phyloP scores from a whole-genome alignment of 2,888 invertebrate species.

The Dynastes grantii region DNA sequence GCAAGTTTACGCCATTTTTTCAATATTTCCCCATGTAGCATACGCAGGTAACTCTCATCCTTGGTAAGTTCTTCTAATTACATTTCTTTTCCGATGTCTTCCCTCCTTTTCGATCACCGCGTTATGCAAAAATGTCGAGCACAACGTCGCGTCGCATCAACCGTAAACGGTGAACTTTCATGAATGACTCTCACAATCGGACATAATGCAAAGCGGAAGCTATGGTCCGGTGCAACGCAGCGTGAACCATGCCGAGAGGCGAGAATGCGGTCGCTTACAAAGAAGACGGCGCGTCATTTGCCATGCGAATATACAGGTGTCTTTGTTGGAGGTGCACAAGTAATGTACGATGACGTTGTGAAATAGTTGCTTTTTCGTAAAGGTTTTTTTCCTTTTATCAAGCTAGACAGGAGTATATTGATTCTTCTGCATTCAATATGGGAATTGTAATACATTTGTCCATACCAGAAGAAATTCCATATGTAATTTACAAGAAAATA shows the following conservation, averaged over 20 bases:
- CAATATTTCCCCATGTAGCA: too few relatives aligned
- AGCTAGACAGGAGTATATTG: too few relatives aligned
- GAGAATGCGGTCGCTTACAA: slow-evolving; percentile 19
- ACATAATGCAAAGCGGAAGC: slow-evolving; percentile 30
- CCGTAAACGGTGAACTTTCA: slow-evolving; percentile 30
- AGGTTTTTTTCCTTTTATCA: too few relatives aligned
- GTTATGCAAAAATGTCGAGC: slow-evolving; percentile 38
- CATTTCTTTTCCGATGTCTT: too few relatives aligned
- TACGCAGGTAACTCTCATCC: too few relatives aligned
- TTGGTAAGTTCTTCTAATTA: too few relatives aligned
- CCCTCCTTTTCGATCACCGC: too few relatives aligned
- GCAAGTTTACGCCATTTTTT: too few relatives aligned
- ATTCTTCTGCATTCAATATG: too few relatives aligned
- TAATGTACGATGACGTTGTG: slow-evolving; percentile 16
- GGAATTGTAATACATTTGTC: too few relatives aligned
- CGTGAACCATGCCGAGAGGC: slow-evolving; percentile 24
- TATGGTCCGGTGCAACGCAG: slow-evolving; percentile 26
- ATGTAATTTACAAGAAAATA: too few relatives aligned
- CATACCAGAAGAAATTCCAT: too few relatives aligned
- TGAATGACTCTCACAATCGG: slow-evolving; percentile 38
- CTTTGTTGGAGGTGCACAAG: neutral
- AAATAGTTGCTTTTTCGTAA: neutral
- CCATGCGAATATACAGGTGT: slow-evolving; percentile 24
- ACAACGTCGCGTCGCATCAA: neutral
- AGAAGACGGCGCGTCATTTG: neutral